Base-by-base conservation (phyloP, 2,888 invertebrate genomes). In the Lymantria dispar region DNA sequence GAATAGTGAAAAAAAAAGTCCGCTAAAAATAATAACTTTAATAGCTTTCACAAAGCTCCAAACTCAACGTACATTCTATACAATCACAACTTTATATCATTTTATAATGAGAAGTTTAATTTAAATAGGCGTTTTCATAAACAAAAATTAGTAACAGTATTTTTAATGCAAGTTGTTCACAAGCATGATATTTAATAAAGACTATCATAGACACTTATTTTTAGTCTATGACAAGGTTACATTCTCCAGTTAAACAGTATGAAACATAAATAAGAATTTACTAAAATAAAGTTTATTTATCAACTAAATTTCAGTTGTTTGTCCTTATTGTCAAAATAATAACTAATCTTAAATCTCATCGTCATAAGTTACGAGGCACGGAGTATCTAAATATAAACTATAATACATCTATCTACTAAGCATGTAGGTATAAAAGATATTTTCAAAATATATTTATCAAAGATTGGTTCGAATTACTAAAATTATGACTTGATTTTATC, bases 321-420 rank as follows among this genome's bases (percentile, higher is more conserved):
- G 47, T 44, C 45, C 22, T n/a, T 52, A 50, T 15, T 52, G 3
- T 45, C 38, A 29, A 33, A 54, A 48, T 51, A 47, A 48, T 60
- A 46, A 51, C 56, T 44, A 41, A 52, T 41, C 44, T 42, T 48
- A 22, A 44, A 51, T 55, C 42, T 56, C 46, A 48, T 53, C 46
- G 37, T 47, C 45, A 52, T 55, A 63, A 59, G 57, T 62, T 56
- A 74, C 71, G 61, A 72, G 68, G 62, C 62, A 62, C 59, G 37
- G 57, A 64, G 58, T 62, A 58, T 58, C 56, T 45, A 49, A 52
- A 44, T 50, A 22, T 22, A 66, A 45, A 49, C 47, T 60, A 54
- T 22, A 33, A 36, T 58, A 66, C 45, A 53, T 15, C 8, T 33
- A 14, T 52, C 62, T 61, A 48, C 52, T 63, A 58, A n/a, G 38